These are phyloP conservation scores for Podarcis siculus DNA, from an alignment of 2,797 vertebrate species.

Conservation along the genomic window DNA sequence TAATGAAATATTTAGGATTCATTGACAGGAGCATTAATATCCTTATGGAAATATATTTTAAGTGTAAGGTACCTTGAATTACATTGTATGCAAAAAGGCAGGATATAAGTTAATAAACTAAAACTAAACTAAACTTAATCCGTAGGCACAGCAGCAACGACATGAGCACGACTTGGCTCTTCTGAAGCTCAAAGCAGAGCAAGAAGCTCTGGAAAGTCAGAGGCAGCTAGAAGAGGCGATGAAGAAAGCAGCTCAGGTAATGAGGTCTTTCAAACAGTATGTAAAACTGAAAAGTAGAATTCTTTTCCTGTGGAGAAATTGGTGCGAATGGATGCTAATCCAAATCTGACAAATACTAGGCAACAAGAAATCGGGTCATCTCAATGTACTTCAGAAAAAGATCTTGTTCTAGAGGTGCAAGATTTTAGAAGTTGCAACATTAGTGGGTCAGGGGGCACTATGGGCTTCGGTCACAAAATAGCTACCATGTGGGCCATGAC, in stretches of 20 bases:
- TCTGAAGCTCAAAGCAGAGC: conserved; percentile 90
- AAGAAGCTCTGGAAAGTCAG: conserved; percentile 89
- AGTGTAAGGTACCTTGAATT: neutral
- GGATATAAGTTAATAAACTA: neutral
- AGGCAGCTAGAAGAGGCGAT: conserved; percentile 89
- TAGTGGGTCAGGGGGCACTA: too few species aligned
- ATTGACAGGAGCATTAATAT: neutral
- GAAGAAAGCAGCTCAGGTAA: conserved; percentile 91
- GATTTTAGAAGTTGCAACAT: neutral
- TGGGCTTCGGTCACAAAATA: too few species aligned
- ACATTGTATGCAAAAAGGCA: neutral
- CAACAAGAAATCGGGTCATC: neutral
- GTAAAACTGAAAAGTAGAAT: conserved; percentile 27
- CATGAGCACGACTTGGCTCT: conserved; percentile 91
- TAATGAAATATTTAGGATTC: neutral
- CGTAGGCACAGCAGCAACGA: conserved; percentile 90
- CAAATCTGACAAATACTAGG: neutral
- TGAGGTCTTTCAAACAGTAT: conserved; percentile 40
- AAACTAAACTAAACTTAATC: conserved; percentile 20
- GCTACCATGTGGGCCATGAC: too few species aligned
- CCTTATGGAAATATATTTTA: neutral
- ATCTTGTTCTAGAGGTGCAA: neutral
- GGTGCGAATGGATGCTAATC: neutral
- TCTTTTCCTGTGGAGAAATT: neutral
- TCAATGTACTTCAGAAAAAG: neutral